These are phyloP conservation scores for Cryptus viduatorius DNA, from an alignment of 2,888 invertebrate species.

Conservation along the genomic window DNA sequence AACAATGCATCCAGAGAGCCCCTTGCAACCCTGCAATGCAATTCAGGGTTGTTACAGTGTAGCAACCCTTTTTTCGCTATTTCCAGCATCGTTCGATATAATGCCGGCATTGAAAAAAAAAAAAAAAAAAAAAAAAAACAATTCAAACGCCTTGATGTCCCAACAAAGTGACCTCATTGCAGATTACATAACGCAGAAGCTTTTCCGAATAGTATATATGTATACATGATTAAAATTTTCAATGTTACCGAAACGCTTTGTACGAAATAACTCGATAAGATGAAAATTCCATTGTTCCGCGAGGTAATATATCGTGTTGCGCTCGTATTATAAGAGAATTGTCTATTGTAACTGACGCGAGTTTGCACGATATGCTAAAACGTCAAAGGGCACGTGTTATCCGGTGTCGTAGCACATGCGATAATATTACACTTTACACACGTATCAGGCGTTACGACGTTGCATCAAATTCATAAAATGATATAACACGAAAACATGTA, in stretches of 20 bases:
- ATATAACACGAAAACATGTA: conserved; percentile 40
- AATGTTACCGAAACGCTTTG: conserved; percentile 6
- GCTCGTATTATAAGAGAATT: neutral
- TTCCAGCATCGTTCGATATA: neutral
- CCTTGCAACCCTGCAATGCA: too few relatives aligned
- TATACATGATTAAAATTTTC: conserved; percentile 47
- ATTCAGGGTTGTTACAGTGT: too few relatives aligned
- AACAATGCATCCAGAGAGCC: too few relatives aligned
- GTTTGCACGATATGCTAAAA: conserved; percentile 32
- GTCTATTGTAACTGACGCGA: conserved; percentile 1
- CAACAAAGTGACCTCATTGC: neutral
- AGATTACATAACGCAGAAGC: neutral
- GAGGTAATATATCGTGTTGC: neutral
- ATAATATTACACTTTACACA: neutral
- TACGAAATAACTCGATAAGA: conserved; percentile 27
- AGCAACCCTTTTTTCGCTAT: neutral
- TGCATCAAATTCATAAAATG: conserved; percentile 10
- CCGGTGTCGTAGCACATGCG: conserved; percentile 1
- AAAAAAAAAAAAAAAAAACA: neutral
- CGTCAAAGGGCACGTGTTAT: conserved; percentile 21
- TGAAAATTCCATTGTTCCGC: conserved; percentile 31
- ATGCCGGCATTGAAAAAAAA: neutral
- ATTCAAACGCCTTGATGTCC: neutral
- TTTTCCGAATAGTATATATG: neutral
- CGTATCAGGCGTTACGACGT: neutral